These are phyloP conservation scores for Drosophila athabasca DNA, from an alignment of 1,140 invertebrate genomes.

Conservation along the genomic window DNA sequence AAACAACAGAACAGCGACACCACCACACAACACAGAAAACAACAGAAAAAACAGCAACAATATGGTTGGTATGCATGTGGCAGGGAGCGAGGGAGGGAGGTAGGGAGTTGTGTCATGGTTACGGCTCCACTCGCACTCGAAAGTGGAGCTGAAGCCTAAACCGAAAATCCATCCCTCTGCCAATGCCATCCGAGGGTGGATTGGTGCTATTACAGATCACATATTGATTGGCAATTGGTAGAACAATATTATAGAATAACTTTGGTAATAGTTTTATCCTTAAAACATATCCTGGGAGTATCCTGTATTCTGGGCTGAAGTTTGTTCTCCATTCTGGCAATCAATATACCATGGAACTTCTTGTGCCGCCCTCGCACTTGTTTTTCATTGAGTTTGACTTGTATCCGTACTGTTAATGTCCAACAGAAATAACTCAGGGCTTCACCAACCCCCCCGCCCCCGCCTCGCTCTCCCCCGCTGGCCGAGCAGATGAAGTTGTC, in stretches of 20 bases:
- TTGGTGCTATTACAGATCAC: background rate
- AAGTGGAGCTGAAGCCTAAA: conserved; percentile 36
- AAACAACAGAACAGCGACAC: conserved; percentile 65
- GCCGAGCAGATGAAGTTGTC: conserved; percentile 49
- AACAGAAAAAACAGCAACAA: conserved; percentile 16
- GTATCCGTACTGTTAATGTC: conserved; percentile 42
- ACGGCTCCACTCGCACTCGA: conserved; percentile 8
- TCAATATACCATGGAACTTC: conserved; percentile 4
- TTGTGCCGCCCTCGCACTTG: conserved; percentile 38
- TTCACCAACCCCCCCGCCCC: conserved; percentile 15
- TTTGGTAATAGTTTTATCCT: too few relatives aligned
- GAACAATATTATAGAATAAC: background rate
- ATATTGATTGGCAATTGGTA: background rate
- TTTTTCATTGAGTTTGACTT: conserved; percentile 54
- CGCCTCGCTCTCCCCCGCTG: background rate
- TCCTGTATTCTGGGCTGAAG: too few relatives aligned
- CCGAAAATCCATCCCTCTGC: conserved; percentile 20
- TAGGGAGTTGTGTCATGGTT: conserved; percentile 40
- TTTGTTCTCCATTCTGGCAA: background rate
- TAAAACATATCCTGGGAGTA: too few relatives aligned
- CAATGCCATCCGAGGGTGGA: conserved; percentile 22
- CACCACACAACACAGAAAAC: conserved; percentile 34
- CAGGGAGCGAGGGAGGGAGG: background rate
- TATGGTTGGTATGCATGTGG: background rate
- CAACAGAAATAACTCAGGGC: conserved; percentile 59